phyloP scores from a whole-genome alignment of 2,113 vertebrate species.

The Cairina moschata region DNA sequence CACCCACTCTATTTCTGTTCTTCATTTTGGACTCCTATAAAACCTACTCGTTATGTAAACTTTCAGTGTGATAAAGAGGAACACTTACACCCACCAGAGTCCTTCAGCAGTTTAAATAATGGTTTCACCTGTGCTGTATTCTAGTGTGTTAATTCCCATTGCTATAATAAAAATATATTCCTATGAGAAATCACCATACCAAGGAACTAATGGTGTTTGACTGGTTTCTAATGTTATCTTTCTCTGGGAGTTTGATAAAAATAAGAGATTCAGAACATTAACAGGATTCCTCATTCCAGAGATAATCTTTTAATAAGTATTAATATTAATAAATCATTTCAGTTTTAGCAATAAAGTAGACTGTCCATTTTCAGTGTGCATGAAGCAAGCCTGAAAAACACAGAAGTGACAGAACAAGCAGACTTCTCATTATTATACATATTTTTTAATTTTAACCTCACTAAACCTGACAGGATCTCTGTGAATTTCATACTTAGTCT shows the following conservation, averaged over 20 bases:
- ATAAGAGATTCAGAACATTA: background rate
- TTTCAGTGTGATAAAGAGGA: background rate
- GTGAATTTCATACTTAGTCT: background rate
- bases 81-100: background rate
- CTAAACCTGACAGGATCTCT: background rate
- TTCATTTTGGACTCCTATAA: background rate
- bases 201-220: background rate
- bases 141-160: background rate
- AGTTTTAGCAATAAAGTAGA: background rate
- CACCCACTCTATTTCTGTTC: background rate
- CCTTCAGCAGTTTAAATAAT: background rate
- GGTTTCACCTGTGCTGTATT: background rate
- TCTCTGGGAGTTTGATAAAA: background rate
- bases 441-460: constrained; percentile 5
- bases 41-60: background rate
- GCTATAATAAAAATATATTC: background rate
- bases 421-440: background rate
- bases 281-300: background rate
- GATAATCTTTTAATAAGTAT: background rate
- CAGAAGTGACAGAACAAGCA: background rate
- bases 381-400: background rate
- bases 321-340: background rate
- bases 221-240: background rate
- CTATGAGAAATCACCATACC: background rate
- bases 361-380: background rate